Evolutionary conservation across 2,113 vertebrate species (phyloP).

Genomic region (Myiozetetes cayanensis): DNA sequence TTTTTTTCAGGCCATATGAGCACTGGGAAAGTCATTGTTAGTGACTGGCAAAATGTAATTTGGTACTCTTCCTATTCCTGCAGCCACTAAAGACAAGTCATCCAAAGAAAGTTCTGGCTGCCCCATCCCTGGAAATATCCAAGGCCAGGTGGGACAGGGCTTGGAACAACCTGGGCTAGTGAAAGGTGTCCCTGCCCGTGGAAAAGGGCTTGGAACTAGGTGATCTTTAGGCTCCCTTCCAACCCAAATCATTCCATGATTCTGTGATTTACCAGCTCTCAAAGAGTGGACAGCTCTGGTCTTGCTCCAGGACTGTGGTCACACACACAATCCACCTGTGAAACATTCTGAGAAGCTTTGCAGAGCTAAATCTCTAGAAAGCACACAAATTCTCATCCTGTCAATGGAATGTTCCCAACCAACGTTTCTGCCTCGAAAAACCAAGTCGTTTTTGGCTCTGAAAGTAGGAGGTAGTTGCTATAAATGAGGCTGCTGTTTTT

Average conservation of each 20-base stretch:
- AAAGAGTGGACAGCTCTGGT: background rate
- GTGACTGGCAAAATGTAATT: background rate
- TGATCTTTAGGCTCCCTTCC: background rate
- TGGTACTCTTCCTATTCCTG: background rate
- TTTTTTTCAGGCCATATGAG: background rate
- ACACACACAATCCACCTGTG: background rate
- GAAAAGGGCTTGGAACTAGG: background rate
- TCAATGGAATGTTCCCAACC: background rate
- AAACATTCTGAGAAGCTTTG: background rate
- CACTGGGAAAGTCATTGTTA: background rate
- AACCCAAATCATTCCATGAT: background rate
- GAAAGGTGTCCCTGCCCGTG: background rate
- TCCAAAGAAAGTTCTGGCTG: background rate
- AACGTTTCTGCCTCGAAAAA: background rate
- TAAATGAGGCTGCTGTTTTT: background rate
- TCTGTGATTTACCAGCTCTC: background rate
- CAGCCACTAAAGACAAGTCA: background rate
- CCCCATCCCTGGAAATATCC: background rate
- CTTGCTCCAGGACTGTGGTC: rapidly evolving
- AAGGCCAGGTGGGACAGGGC: background rate
- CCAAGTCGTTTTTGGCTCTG: background rate
- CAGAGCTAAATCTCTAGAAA: background rate
- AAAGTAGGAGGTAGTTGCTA: background rate
- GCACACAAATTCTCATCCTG: background rate
- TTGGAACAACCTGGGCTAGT: background rate